Conservation (phyloP, 2,113 vertebrate species). For the Nothocercus julius region DNA sequence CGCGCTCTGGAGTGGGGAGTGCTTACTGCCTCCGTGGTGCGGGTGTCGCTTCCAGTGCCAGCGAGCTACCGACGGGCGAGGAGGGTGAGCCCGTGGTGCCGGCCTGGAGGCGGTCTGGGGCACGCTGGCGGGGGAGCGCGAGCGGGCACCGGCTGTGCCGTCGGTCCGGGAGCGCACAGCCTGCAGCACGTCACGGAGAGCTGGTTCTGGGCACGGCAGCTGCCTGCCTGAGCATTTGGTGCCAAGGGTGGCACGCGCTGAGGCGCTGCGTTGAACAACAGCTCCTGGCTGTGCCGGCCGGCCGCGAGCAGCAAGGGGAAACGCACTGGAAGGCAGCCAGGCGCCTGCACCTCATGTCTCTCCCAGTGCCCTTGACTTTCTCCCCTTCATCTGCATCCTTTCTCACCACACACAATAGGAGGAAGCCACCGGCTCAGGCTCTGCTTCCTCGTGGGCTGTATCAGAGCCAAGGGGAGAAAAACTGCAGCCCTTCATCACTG, state of each 20-base stretch:
- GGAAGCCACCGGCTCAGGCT: neutral
- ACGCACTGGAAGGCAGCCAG: no score
- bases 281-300: no score
- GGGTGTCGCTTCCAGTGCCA: no score
- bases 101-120: no score
- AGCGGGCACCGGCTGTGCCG: no score
- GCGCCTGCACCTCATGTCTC: neutral
- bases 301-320: neutral
- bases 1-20: no score
- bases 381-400: neutral
- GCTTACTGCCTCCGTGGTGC: accelerated
- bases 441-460: neutral
- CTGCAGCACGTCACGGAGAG: neutral
- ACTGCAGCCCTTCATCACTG: neutral
- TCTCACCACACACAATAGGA: neutral
- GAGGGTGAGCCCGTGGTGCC: no score
- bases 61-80: no score
- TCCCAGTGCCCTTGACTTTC: neutral
- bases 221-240: neutral
- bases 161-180: no score
- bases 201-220: accelerated
- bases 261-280: no score
- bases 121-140: no score
- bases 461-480: neutral
- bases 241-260: no score